A percentile compares a stretch with the other conserved stretches of the same genome.
Evolutionary conservation across 2,888 invertebrate species (phyloP).

Genomic region (Chesias legatella): DNA sequence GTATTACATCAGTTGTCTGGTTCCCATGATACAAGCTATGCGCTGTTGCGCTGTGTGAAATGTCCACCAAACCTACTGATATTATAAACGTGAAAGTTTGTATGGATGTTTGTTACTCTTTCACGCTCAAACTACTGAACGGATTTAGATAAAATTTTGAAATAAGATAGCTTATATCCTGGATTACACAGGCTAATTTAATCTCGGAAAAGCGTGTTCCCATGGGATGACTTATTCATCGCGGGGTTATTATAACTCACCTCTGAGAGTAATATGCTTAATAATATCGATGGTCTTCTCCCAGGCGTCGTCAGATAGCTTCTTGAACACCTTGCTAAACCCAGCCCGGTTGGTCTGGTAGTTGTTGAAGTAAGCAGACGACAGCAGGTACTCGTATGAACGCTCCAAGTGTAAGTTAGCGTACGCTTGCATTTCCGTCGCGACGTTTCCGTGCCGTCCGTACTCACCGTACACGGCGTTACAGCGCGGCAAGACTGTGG

Average conservation of each 20-base stretch:
- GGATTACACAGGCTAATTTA: too few species aligned
- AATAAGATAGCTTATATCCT: too few species aligned
- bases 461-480: conserved; percentile 84
- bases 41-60: too few species aligned
- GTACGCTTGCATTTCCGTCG: conserved; percentile 70
- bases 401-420: conserved; percentile 84
- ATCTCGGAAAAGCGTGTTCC: too few species aligned
- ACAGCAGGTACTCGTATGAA: conserved; percentile 88
- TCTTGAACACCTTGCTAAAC: conserved; percentile 86
- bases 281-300: conserved; percentile 87
- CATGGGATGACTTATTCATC: too few species aligned
- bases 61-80: too few species aligned
- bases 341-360: conserved; percentile 88
- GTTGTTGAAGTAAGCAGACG: conserved; percentile 88
- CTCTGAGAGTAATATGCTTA: conserved; percentile 88
- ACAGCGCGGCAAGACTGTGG: conserved; percentile 75
- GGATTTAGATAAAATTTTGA: too few species aligned
- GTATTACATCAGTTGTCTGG: too few species aligned
- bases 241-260: conserved; percentile 55
- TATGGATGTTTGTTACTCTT: too few species aligned
- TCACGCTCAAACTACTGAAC: too few species aligned
- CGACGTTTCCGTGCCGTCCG: conserved; percentile 66
- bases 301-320: conserved; percentile 88
- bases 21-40: too few species aligned
- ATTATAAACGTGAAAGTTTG: too few species aligned